Conservation (phyloP, 2,113 vertebrate species). For the Cephalopterus ornatus region DNA sequence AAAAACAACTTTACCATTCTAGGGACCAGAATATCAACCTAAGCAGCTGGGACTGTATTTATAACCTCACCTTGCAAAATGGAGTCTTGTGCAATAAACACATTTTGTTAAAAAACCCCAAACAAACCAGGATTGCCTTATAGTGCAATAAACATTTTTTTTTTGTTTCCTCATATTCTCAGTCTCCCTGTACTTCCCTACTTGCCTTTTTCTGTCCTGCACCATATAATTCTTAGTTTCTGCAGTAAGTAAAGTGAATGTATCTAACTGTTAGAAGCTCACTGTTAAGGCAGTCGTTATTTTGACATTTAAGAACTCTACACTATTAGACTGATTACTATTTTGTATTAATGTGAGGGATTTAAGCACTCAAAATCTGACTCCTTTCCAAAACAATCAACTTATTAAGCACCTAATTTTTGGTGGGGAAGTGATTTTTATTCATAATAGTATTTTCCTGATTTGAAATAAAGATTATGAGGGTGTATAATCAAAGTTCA, state of each 20-base stretch:
- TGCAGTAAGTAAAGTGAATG: neutral
- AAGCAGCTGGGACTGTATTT: neutral
- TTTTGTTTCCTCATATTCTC: neutral
- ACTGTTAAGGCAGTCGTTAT: neutral
- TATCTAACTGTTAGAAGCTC: neutral
- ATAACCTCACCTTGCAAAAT: neutral
- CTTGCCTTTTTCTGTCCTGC: neutral
- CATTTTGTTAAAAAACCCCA: neutral
- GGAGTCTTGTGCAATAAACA: neutral
- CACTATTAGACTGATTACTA: neutral
- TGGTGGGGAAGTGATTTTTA: neutral
- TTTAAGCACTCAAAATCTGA: neutral
- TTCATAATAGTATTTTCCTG: neutral
- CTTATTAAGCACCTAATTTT: neutral
- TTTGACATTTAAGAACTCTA: neutral
- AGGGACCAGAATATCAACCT: neutral
- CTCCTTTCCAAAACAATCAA: constrained; percentile 4
- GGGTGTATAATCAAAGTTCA: neutral
- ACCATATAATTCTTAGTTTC: neutral
- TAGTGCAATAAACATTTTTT: neutral
- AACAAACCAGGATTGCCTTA: neutral
- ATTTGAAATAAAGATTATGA: neutral
- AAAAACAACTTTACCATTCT: neutral
- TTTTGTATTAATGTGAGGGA: neutral
- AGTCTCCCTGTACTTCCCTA: neutral